These are phyloP conservation scores for Pseudomyrmex concolor DNA, from an alignment of 1,140 invertebrate genomes.

Conservation along the genomic window DNA sequence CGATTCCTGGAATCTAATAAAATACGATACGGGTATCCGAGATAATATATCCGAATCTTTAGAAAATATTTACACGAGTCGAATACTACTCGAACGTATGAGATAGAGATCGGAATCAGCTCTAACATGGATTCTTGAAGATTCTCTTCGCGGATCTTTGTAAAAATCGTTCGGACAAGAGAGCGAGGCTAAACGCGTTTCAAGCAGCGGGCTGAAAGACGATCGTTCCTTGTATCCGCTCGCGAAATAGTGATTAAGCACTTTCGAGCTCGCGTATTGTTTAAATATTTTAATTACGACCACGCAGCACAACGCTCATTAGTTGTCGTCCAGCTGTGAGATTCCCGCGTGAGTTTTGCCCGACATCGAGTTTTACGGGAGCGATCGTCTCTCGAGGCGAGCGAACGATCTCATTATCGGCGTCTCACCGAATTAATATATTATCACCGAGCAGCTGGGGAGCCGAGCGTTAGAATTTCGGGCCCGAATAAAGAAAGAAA, in stretches of 20 bases:
- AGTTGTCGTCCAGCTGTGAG: neutral
- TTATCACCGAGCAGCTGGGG: neutral
- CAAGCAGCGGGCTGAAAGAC: conserved; percentile 5
- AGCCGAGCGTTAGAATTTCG: conserved; percentile 33
- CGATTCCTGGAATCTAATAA: too few relatives aligned
- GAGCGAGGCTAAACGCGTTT: neutral
- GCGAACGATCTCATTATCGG: conserved; percentile 20
- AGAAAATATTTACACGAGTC: too few relatives aligned
- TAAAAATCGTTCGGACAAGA: too few relatives aligned
- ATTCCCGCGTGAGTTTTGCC: neutral
- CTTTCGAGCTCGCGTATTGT: conserved; percentile 12
- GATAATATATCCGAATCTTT: too few relatives aligned
- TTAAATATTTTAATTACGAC: conserved; percentile 36
- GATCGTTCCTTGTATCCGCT: neutral
- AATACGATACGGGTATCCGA: too few relatives aligned
- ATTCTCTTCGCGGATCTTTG: too few relatives aligned
- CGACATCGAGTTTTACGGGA: too few relatives aligned
- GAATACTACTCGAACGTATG: too few relatives aligned
- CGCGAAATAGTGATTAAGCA: conserved; percentile 20
- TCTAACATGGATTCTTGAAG: too few relatives aligned
- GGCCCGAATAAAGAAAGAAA: neutral
- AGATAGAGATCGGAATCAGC: too few relatives aligned
- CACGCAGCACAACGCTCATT: conserved; percentile 9
- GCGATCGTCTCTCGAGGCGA: neutral
- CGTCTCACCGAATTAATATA: conserved; percentile 41